A percentile compares a stretch with the other conserved stretches of the same genome.
Evolutionary conservation across 2,797 vertebrate genomes (phyloP).

Genomic region (Setipinna tenuifilis): DNA sequence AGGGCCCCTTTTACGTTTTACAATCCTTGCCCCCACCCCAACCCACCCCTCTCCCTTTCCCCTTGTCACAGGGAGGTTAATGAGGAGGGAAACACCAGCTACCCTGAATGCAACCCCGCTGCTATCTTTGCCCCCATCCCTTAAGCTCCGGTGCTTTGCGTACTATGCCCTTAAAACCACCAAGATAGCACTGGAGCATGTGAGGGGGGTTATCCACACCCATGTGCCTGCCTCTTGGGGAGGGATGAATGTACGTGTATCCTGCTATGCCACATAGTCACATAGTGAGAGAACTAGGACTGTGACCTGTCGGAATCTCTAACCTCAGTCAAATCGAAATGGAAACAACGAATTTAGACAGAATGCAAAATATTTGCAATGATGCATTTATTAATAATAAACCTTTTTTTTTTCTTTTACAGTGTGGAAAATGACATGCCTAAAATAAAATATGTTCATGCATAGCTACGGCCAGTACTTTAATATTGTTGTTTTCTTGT

Average conservation of each 20-base stretch:
- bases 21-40: not conserved
- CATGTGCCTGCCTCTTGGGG: conserved; percentile 12
- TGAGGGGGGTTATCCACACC: not conserved
- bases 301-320: not conserved
- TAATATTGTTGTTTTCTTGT: not conserved
- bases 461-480: not conserved
- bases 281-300: not conserved
- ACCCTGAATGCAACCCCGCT: not conserved
- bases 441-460: not conserved
- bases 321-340: not conserved
- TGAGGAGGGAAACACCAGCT: not conserved
- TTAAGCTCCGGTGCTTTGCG: not conserved
- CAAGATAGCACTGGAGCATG: not conserved
- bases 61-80: not conserved
- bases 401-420: not conserved
- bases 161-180: not conserved
- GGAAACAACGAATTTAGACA: conserved; percentile 18
- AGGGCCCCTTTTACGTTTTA: not conserved
- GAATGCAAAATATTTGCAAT: not conserved
- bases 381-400: not conserved
- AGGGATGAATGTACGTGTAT: not conserved
- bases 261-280: not conserved
- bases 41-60: not conserved
- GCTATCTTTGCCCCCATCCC: not conserved
- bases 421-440: not conserved